Evolutionary conservation across 2,113 vertebrate species (phyloP).

Genomic region (Bagarius yarrelli): DNA sequence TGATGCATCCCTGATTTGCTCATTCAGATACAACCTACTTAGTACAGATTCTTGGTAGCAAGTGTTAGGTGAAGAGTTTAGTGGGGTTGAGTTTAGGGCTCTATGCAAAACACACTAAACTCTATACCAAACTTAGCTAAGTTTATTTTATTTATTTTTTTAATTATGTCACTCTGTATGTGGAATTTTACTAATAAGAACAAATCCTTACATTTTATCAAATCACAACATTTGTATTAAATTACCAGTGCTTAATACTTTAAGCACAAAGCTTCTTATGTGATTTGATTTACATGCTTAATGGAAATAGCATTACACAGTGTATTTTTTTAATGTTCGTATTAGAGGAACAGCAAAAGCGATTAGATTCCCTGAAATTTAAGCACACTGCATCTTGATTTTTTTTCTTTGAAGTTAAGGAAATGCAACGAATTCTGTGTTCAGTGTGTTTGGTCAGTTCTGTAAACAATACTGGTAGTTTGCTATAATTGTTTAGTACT

Average conservation of each 20-base stretch:
- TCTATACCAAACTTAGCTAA: no score
- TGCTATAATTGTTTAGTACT: slow-evolving; percentile 61
- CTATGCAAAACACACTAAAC: no score
- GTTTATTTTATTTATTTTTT: no score
- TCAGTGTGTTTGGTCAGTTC: slow-evolving; percentile 42
- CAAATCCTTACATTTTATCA: no score
- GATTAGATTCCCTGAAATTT: not conserved
- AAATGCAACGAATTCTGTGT: slow-evolving; percentile 22
- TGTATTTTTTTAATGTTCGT: not conserved
- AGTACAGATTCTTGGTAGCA: no score
- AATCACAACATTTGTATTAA: not conserved
- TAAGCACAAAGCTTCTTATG: not conserved
- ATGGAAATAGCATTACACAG: not conserved
- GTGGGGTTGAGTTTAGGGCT: no score
- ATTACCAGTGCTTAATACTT: not conserved
- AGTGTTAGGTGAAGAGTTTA: no score
- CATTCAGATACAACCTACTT: no score
- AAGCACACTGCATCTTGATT: not conserved
- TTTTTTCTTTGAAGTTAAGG: slow-evolving; percentile 17
- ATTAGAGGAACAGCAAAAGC: not conserved
- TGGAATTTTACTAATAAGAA: no score
- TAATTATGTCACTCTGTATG: no score
- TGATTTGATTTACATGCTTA: not conserved
- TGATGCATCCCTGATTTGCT: no score
- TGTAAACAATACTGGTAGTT: slow-evolving; percentile 54